Percentiles rank a stretch among this genome's conserved stretches.
phyloP scores from a whole-genome alignment of 2,113 vertebrate species.

The Equus quagga region DNA sequence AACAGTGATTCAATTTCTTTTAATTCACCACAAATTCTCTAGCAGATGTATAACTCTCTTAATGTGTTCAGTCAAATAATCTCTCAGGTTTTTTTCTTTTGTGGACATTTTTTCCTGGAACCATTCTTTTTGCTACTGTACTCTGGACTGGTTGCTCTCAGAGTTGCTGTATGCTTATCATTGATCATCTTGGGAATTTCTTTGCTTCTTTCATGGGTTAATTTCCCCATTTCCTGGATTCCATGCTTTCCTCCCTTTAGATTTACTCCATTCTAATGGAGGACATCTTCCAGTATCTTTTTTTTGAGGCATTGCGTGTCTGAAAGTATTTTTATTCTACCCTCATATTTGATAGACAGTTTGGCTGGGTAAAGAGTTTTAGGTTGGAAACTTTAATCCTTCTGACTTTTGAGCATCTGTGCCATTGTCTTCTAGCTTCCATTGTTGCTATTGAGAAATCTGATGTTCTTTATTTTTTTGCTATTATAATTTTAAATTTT shows the following conservation, averaged over 20 bases:
- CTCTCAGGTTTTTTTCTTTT: background rate
- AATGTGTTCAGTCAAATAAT: background rate
- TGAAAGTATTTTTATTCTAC: slow-evolving; percentile 6
- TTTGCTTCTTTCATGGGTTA: background rate
- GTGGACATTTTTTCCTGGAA: background rate
- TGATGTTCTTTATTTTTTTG: slow-evolving; percentile 19
- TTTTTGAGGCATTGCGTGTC: background rate
- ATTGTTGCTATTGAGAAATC: background rate
- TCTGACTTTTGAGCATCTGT: slow-evolving; percentile 37
- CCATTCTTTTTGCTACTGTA: background rate
- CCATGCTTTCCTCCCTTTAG: background rate
- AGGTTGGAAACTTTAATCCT: background rate
- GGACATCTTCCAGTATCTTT: background rate
- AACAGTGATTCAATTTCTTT: slow-evolving; percentile 3
- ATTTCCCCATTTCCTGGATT: background rate
- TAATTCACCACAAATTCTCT: background rate
- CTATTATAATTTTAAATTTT: background rate
- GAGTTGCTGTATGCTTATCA: background rate
- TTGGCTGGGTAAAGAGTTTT: background rate
- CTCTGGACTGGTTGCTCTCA: background rate
- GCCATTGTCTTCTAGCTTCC: background rate
- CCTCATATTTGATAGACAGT: background rate
- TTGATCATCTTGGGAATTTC: background rate
- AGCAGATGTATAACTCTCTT: background rate
- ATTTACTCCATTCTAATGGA: background rate